A percentile compares a stretch with the other conserved stretches of the same genome.
Evolutionary conservation across 2,113 vertebrate genomes (phyloP).

Genomic region (Helogale parvula): DNA sequence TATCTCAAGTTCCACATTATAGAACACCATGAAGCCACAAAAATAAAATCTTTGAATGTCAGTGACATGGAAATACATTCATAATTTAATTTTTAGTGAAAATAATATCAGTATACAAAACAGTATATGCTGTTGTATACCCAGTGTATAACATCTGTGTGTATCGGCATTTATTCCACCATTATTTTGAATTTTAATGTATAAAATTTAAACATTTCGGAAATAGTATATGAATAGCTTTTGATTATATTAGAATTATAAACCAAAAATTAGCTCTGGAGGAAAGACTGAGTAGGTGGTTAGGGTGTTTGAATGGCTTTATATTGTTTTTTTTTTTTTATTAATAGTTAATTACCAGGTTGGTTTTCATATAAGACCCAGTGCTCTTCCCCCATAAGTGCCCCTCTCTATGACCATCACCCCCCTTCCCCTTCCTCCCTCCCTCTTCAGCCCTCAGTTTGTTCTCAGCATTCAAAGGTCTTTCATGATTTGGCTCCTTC

Average conservation of each 20-base stretch:
- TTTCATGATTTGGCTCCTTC: too few species aligned
- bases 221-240: background rate
- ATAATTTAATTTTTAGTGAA: slow-evolving; percentile 22
- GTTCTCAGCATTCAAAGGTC: too few species aligned
- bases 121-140: background rate
- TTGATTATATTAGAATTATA: background rate
- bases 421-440: too few species aligned
- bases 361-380: too few species aligned
- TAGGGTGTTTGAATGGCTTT: background rate
- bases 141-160: background rate
- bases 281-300: background rate
- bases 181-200: background rate
- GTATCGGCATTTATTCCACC: background rate
- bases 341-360: too few species aligned
- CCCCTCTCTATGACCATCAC: too few species aligned
- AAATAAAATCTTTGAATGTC: background rate
- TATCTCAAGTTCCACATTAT: background rate
- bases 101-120: background rate
- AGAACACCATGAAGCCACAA: background rate
- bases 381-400: too few species aligned
- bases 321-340: background rate
- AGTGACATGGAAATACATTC: background rate
- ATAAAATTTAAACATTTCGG: background rate
- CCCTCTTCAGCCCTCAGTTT: too few species aligned
- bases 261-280: background rate